phyloP scores from a whole-genome alignment of 1,140 invertebrate genomes.

The Tenebrio molitor region DNA sequence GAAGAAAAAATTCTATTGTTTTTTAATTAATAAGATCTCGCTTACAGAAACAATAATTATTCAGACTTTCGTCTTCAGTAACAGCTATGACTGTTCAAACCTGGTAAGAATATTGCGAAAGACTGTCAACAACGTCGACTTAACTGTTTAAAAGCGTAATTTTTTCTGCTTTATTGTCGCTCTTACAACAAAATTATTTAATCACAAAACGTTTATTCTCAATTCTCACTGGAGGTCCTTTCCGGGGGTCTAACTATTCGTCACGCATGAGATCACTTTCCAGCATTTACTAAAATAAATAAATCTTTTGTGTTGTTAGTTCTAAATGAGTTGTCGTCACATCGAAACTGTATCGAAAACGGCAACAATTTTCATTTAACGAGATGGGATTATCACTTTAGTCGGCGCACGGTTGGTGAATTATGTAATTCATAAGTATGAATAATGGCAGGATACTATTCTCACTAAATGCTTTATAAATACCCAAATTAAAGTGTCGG shows the following conservation, averaged over 20 bases:
- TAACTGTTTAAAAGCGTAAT: neutral
- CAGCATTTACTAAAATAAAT: constrained; percentile 8
- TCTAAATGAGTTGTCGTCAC: neutral
- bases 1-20: too few species aligned
- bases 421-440: constrained; percentile 38
- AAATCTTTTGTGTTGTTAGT: neutral
- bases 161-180: neutral
- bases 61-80: too few species aligned
- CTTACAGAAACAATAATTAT: too few species aligned
- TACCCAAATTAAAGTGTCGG: constrained; percentile 47
- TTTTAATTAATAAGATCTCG: too few species aligned
- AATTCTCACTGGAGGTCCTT: constrained; percentile 13
- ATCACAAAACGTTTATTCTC: constrained; percentile 25
- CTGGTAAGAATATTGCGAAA: too few species aligned
- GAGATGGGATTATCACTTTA: constrained; percentile 16
- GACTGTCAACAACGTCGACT: too few species aligned
- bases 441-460: constrained; percentile 48
- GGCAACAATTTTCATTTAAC: neutral
- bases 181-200: constrained; percentile 14
- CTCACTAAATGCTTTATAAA: constrained; percentile 48
- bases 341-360: neutral
- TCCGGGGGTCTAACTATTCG: constrained; percentile 3
- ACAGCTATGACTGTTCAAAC: too few species aligned
- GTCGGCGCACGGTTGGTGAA: constrained; percentile 22
- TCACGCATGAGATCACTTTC: constrained; percentile 23